phyloP scores from a whole-genome alignment of 2,113 vertebrate species.

The Oncorhynchus nerka region DNA sequence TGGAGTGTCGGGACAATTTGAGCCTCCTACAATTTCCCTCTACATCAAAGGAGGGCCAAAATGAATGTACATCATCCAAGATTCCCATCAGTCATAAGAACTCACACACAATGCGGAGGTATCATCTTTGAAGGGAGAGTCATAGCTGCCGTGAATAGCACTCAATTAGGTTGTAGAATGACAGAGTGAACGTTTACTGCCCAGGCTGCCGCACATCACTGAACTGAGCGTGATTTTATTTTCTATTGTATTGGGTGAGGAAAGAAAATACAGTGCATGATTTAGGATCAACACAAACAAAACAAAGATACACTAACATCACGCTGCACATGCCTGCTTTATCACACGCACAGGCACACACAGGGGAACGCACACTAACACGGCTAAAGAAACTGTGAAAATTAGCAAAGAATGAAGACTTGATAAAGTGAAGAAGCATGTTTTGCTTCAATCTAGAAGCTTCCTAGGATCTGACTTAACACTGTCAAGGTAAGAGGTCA shows the following conservation, averaged over 20 bases:
- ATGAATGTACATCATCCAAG: slow-evolving; percentile 1
- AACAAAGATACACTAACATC: background rate
- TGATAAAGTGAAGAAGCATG: too few relatives aligned
- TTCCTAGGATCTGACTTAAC: too few relatives aligned
- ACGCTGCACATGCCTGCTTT: background rate
- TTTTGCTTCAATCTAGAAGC: too few relatives aligned
- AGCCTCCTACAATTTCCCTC: background rate
- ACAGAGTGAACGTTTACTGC: background rate
- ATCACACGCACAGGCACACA: slow-evolving; percentile 25
- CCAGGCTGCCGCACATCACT: background rate
- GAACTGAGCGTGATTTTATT: background rate
- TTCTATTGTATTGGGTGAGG: background rate
- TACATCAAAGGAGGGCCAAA: slow-evolving; percentile 16
- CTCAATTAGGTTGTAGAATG: background rate
- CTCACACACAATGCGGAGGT: background rate
- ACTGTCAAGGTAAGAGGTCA: too few relatives aligned
- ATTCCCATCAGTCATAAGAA: slow-evolving; percentile 5
- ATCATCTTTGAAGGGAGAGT: background rate
- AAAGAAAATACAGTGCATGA: background rate
- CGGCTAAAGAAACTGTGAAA: background rate
- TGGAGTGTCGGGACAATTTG: slow-evolving; percentile 9
- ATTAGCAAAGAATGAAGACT: too few relatives aligned
- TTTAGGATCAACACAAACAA: slow-evolving; percentile 1
- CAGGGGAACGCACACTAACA: background rate
- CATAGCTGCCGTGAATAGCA: background rate